Conservation (phyloP, 1,140 invertebrate genomes). For the Tetranychus cinnabarinus region DNA sequence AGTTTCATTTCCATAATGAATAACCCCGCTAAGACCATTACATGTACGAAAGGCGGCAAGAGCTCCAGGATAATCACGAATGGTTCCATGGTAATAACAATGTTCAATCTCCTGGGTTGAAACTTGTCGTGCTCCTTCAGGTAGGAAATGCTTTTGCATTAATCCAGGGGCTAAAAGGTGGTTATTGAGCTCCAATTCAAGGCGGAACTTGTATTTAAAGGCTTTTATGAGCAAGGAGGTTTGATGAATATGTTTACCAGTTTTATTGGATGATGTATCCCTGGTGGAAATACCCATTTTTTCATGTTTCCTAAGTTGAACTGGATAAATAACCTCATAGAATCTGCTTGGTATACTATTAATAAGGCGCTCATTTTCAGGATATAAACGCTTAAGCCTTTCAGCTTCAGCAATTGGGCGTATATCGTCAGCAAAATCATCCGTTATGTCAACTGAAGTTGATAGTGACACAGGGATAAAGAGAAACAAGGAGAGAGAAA, state of each 20-base stretch:
- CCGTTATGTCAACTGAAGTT: not conserved
- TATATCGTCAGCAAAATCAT: conserved; percentile 2
- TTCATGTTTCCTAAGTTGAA: conserved; percentile 73
- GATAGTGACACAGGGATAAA: not conserved
- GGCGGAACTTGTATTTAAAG: conserved; percentile 82
- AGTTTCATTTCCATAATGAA: conserved; percentile 85
- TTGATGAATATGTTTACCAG: conserved; percentile 71
- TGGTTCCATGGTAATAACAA: conserved; percentile 83
- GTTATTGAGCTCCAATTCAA: conserved; percentile 75
- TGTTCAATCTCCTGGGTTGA: conserved; percentile 72
- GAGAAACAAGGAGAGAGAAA: not conserved
- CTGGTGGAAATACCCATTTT: conserved; percentile 60
- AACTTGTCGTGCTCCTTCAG: conserved; percentile 38
- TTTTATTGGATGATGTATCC: conserved; percentile 32
- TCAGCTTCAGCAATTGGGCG: conserved; percentile 11
- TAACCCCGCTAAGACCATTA: conserved; percentile 70
- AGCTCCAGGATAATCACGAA: conserved; percentile 85
- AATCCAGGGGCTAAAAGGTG: conserved; percentile 36
- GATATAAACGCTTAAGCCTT: conserved; percentile 13
- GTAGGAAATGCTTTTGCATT: conserved; percentile 50
- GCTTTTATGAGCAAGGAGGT: conserved; percentile 81
- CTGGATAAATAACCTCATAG: conserved; percentile 82
- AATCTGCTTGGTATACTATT: conserved; percentile 62
- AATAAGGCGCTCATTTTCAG: conserved; percentile 64
- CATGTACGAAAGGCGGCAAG: conserved; percentile 87